These are phyloP conservation scores for Cantharis rustica DNA, from an alignment of 2,888 invertebrate genomes.

Conservation along the genomic window DNA sequence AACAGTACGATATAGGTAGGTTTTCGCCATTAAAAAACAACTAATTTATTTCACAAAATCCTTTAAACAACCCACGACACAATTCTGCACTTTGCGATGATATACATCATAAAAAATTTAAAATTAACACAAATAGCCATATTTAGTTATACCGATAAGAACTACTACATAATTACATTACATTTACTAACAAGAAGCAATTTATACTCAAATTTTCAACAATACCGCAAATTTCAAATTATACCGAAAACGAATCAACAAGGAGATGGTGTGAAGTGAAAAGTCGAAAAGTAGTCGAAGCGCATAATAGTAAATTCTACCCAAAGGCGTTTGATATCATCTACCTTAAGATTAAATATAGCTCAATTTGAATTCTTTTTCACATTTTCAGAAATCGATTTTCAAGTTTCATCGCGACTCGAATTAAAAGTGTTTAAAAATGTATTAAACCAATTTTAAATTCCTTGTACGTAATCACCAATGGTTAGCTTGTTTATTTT, in stretches of 20 bases:
- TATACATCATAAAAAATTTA: background rate
- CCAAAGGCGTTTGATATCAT: background rate
- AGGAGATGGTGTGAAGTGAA: background rate
- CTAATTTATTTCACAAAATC: background rate
- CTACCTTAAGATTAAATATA: background rate
- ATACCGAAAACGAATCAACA: background rate
- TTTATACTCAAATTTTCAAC: background rate
- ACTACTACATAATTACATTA: background rate
- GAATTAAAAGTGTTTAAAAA: background rate
- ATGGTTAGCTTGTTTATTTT: background rate
- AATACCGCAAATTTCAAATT: background rate
- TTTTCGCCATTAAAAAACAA: background rate
- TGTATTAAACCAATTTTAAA: background rate
- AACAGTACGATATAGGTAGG: background rate
- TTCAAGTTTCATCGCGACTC: background rate
- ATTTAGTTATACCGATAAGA: background rate
- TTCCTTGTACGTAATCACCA: background rate
- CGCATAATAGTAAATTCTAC: background rate
- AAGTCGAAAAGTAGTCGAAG: background rate
- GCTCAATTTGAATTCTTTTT: background rate
- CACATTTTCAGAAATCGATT: background rate
- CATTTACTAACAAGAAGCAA: background rate
- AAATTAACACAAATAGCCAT: background rate
- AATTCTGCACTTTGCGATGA: background rate
- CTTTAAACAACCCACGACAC: background rate